Conservation (phyloP, 1,140 invertebrate species). For the Papilio machaon region DNA sequence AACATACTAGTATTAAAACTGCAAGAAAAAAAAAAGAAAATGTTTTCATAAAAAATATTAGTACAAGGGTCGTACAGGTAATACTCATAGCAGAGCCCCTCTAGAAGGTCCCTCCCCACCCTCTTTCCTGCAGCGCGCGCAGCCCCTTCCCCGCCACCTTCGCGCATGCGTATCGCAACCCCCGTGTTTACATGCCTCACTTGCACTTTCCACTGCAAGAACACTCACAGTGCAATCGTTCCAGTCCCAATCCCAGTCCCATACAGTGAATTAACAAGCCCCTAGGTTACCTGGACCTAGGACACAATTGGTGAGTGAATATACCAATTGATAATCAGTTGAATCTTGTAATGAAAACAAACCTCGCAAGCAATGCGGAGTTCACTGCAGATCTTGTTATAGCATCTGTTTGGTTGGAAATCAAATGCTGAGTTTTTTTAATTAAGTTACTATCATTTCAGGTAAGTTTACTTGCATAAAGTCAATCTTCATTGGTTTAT, state of each 20-base stretch:
- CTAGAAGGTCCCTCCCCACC: conserved; percentile 8
- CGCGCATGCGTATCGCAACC: background rate
- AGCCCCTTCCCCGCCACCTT: conserved; percentile 24
- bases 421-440: background rate
- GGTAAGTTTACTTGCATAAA: too few species aligned
- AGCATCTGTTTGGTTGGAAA: background rate
- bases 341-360: background rate
- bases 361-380: background rate
- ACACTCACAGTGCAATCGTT: background rate
- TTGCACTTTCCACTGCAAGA: conserved; percentile 11
- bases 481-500: too few species aligned
- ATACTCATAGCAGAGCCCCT: too few species aligned
- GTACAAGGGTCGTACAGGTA: conserved; percentile 1
- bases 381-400: background rate
- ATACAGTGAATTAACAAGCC: background rate
- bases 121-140: conserved; percentile 48
- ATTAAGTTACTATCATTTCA: too few species aligned
- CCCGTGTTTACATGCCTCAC: conserved; percentile 24
- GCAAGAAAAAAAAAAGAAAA: background rate
- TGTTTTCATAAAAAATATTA: background rate
- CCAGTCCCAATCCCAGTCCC: background rate
- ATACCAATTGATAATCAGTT: background rate
- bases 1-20: too few species aligned
- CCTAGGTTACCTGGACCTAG: background rate
- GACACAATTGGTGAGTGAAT: background rate